Conservation (phyloP, 2,888 invertebrate species). For the Mamestra brassicae region DNA sequence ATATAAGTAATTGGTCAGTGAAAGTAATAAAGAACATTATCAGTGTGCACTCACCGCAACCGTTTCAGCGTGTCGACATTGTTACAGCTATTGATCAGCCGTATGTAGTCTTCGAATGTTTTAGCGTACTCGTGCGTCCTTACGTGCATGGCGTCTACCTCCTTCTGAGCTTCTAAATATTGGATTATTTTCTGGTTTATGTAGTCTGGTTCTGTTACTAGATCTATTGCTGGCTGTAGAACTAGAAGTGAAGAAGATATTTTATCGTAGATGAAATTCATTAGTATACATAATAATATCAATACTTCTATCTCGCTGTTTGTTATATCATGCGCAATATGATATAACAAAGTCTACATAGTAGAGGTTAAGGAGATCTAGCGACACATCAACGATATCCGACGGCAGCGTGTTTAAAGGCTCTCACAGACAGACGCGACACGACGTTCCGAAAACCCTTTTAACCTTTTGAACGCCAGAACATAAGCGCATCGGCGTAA, state of each 20-base stretch:
- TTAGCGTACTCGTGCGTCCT: slow-evolving; percentile 96
- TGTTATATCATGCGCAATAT: not conserved
- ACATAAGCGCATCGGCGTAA: too few species aligned
- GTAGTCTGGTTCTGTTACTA: slow-evolving; percentile 97
- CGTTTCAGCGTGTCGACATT: slow-evolving; percentile 96
- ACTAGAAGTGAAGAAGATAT: slow-evolving; percentile 87
- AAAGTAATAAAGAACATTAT: slow-evolving; percentile 64
- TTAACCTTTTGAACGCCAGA: too few species aligned
- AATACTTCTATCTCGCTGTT: too few species aligned
- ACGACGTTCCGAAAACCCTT: too few species aligned
- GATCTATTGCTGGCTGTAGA: slow-evolving; percentile 95
- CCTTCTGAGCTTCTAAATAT: slow-evolving; percentile 95
- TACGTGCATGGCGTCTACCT: slow-evolving; percentile 94
- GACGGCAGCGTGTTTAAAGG: too few species aligned
- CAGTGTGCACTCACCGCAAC: slow-evolving; percentile 91
- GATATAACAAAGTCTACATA: not conserved
- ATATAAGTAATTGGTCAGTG: slow-evolving; percentile 50
- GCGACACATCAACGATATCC: not conserved
- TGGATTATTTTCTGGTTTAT: slow-evolving; percentile 96
- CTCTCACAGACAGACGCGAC: too few species aligned
- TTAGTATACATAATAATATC: too few species aligned
- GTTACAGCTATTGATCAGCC: slow-evolving; percentile 95
- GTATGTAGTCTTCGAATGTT: slow-evolving; percentile 97
- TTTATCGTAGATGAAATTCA: not conserved
- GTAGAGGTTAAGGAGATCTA: not conserved